Conservation (phyloP, 2,888 invertebrate species). For the Aricia artaxerxes region DNA sequence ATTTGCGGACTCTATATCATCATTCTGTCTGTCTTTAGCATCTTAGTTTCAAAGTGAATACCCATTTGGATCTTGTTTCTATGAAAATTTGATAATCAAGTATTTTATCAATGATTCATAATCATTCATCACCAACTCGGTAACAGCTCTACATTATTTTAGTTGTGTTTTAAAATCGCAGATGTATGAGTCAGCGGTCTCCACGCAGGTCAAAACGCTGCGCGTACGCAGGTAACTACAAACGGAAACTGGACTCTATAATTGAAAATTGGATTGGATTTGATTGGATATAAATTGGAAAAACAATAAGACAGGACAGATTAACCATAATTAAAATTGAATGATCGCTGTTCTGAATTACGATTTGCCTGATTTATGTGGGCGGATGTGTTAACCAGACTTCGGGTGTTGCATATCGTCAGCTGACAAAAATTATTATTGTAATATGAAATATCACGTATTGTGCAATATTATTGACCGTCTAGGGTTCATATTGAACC, state of each 20-base stretch:
- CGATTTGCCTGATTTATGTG: neutral
- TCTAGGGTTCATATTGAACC: too few relatives aligned
- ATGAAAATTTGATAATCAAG: too few relatives aligned
- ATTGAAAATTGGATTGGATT: too few relatives aligned
- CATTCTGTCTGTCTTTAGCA: too few relatives aligned
- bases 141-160: neutral
- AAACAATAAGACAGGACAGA: neutral
- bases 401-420: neutral
- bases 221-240: neutral
- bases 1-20: too few relatives aligned
- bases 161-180: neutral
- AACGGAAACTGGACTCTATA: neutral
- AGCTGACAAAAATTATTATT: neutral
- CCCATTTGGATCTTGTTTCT: too few relatives aligned
- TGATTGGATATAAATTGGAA: neutral
- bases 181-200: neutral
- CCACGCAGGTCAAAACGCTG: conserved; percentile 11
- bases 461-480: too few relatives aligned
- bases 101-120: too few relatives aligned
- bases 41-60: too few relatives aligned
- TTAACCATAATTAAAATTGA: neutral
- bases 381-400: neutral
- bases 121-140: too few relatives aligned
- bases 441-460: too few relatives aligned
- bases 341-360: neutral